Evolutionary conservation across 2,113 vertebrate species (phyloP), one percentile per base, ranked within the genome.

Genomic region (Fregata magnificens): DNA sequence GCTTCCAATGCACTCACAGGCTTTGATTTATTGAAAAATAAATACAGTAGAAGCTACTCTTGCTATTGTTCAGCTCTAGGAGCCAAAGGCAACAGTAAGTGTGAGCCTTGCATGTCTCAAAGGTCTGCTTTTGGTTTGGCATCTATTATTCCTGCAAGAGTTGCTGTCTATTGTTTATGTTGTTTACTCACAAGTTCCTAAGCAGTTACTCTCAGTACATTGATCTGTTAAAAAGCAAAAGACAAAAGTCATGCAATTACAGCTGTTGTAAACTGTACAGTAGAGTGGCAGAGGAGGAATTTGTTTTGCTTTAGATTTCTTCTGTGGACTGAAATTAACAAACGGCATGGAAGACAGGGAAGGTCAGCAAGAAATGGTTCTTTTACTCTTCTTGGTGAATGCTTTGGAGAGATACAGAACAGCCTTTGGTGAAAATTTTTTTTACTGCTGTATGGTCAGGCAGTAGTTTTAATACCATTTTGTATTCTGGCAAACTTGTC

Each of bases 201-300:
- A 52, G 44, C 20, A 28, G 38, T 26, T 65, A 22, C 10, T 59
- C 79, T 76, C 16, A 47, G 6, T 25, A 65, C 15, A 29, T 2
- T 61, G 25, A n/a, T 40, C 13, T 52, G 22, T 9, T 26, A 52
- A 84, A 83, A 70, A 42, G 3, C 24, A 71, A 81, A 58, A 14
- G 31, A 69, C 42, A 71, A 73, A 34, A 20, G 10, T 13, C 0
- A 0, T 50, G 16, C 1, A 1, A 67, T 53, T 58, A 20, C 7
- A 56, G 26, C 17, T 62, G 20, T 25, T 40, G 14, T 76, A 56
- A 58, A 56, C 9, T 44, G n/a, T 26, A 62, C 16, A 11, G 9
- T 18, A 45, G 21, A 63, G 8, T 0, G 2, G 13, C 20, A 47
- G 19, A 55, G 6, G 32, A 88, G 7, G 58, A 65, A 31, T 83